A percentile compares a stretch with the other conserved stretches of the same genome.
Conservation (phyloP, 1,140 invertebrate species). For the Drosophila kepulauana region DNA sequence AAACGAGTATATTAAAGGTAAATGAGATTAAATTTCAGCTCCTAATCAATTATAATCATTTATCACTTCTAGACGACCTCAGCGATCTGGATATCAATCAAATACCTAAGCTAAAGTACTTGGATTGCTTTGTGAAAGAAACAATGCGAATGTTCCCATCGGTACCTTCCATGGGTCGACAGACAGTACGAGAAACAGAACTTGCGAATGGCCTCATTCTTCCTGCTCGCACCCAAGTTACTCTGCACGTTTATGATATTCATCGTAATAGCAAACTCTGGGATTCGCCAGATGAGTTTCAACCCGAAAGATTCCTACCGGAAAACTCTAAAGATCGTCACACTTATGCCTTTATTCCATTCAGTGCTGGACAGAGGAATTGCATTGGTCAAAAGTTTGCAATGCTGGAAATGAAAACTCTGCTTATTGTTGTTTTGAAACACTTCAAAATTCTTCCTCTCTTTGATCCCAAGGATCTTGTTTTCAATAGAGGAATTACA, state of each 20-base stretch:
- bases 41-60: not conserved
- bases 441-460: conserved; percentile 81
- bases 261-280: conserved; percentile 88
- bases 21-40: not conserved
- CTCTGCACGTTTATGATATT: conserved; percentile 85
- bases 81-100: conserved; percentile 85
- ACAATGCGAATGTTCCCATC: conserved; percentile 88
- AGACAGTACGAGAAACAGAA: conserved; percentile 85
- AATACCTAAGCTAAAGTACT: conserved; percentile 87
- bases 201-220: conserved; percentile 81
- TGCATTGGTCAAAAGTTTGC: conserved; percentile 85
- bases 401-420: conserved; percentile 85
- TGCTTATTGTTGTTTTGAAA: conserved; percentile 84
- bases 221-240: conserved; percentile 85
- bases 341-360: conserved; percentile 87
- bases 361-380: conserved; percentile 84
- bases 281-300: conserved; percentile 90
- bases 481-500: conserved; percentile 66
- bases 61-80: conserved; percentile 30
- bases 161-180: conserved; percentile 88
- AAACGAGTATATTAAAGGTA: conserved; percentile 58
- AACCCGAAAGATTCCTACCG: conserved; percentile 90
- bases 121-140: conserved; percentile 89
- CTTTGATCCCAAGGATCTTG: conserved; percentile 60
- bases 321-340: conserved; percentile 87